Conservation (phyloP, 2,888 invertebrate species). For the Hirtodrosophila cameraria region DNA sequence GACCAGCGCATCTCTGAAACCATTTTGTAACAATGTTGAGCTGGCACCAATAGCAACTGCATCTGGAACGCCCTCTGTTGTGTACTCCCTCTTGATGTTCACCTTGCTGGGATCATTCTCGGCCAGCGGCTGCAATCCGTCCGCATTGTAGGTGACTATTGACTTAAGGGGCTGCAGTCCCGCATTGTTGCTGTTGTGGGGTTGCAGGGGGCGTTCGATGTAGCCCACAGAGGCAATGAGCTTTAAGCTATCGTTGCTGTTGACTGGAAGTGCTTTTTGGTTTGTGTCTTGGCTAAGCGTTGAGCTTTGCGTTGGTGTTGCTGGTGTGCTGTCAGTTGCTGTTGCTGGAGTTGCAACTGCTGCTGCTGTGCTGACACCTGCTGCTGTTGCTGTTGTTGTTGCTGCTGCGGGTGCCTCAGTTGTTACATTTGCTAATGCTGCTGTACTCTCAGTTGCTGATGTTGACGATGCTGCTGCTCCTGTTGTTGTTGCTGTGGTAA, state of each 20-base stretch:
- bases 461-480: slow-evolving; percentile 17
- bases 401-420: slow-evolving; percentile 21
- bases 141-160: slow-evolving; percentile 53
- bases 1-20: slow-evolving; percentile 42
- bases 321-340: slow-evolving; percentile 28
- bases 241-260: slow-evolving; percentile 77
- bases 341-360: slow-evolving; percentile 11
- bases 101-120: slow-evolving; percentile 78
- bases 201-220: slow-evolving; percentile 48
- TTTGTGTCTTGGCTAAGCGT: slow-evolving; percentile 59
- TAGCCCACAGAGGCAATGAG: slow-evolving; percentile 78
- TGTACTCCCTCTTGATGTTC: slow-evolving; percentile 80
- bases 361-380: slow-evolving; percentile 18
- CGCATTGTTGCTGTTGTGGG: slow-evolving; percentile 15
- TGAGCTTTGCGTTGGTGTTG: slow-evolving; percentile 27
- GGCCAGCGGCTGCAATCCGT: slow-evolving; percentile 59
- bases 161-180: slow-evolving; percentile 36
- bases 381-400: slow-evolving; percentile 16
- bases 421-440: slow-evolving; percentile 14
- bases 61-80: slow-evolving; percentile 63
- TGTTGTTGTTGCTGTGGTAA: slow-evolving; percentile 9
- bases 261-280: slow-evolving; percentile 61
- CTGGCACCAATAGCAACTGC: slow-evolving; percentile 7
- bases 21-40: slow-evolving; percentile 43
- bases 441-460: slow-evolving; percentile 3